A percentile compares a stretch with the other conserved stretches of the same genome.
Conservation (phyloP, 1,140 invertebrate genomes). For the Sycobia sp. region DNA sequence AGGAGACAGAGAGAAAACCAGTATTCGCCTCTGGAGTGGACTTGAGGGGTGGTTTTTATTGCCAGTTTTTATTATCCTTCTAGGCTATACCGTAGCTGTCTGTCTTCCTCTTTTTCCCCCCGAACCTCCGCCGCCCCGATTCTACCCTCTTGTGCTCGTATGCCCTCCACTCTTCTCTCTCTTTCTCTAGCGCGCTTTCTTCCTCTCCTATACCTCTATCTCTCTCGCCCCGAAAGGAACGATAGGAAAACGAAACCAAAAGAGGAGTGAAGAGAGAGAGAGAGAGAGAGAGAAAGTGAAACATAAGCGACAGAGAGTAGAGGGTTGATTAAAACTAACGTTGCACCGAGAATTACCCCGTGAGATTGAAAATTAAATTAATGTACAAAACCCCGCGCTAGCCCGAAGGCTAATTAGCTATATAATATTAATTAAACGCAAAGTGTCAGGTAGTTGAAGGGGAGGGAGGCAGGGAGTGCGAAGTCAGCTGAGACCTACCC, state of each 20-base stretch:
- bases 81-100: constrained; percentile 49
- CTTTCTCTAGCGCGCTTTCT: constrained; percentile 18
- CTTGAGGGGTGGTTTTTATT: constrained; percentile 61
- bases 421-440: constrained; percentile 58
- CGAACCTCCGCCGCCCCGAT: constrained; percentile 25
- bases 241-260: too few species aligned
- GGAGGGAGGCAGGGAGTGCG: not conserved
- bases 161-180: too few species aligned
- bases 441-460: not conserved
- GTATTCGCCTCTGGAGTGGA: constrained; percentile 41
- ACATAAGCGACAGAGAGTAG: constrained; percentile 28
- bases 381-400: constrained; percentile 56
- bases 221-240: constrained; percentile 10
- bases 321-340: constrained; percentile 38
- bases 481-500: too few species aligned
- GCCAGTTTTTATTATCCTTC: constrained; percentile 61
- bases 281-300: too few species aligned
- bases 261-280: too few species aligned
- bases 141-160: too few species aligned
- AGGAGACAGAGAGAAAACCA: constrained; percentile 32
- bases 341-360: constrained; percentile 58
- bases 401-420: constrained; percentile 54
- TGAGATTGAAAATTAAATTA: constrained; percentile 65
- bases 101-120: constrained; percentile 42
- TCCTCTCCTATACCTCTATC: constrained; percentile 37